phyloP scores from a whole-genome alignment of 2,888 invertebrate species.

The Napeogenes inachia region DNA sequence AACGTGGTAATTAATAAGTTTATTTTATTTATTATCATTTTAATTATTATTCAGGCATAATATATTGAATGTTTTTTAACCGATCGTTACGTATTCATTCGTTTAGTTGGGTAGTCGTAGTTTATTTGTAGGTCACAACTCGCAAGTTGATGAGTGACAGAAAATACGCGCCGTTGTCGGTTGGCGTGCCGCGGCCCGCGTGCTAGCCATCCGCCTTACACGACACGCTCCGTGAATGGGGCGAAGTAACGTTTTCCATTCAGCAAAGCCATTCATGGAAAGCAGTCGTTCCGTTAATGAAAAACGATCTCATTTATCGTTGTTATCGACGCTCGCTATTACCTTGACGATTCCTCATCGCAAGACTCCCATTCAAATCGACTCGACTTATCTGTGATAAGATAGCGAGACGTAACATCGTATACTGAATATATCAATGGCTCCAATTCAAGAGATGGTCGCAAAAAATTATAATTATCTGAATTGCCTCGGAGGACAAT shows the following conservation, averaged over 20 bases:
- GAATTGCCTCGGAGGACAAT: slow-evolving; percentile 15
- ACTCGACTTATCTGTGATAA: slow-evolving; percentile 35
- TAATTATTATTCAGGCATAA: too few species aligned
- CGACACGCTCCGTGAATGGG: slow-evolving; percentile 52
- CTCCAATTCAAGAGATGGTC: too few species aligned
- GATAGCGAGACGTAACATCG: slow-evolving; percentile 22
- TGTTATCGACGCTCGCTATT: slow-evolving; percentile 47
- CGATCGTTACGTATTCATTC: background rate
- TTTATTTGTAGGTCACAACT: slow-evolving; percentile 25
- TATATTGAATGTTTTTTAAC: too few species aligned
- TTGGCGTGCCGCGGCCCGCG: slow-evolving; percentile 23
- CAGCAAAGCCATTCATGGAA: slow-evolving; percentile 72
- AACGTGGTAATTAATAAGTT: too few species aligned
- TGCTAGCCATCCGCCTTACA: slow-evolving; percentile 28
- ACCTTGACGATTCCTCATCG: slow-evolving; percentile 44
- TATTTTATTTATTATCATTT: too few species aligned
- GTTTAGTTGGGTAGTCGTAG: background rate
- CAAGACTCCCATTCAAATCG: slow-evolving; percentile 54
- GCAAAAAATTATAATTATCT: slow-evolving; percentile 20
- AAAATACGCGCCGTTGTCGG: slow-evolving; percentile 12
- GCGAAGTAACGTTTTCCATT: slow-evolving; percentile 69
- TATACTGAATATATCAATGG: background rate
- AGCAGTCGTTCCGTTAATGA: slow-evolving; percentile 70
- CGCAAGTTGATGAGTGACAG: slow-evolving; percentile 14
- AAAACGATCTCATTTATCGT: slow-evolving; percentile 63